Conservation (phyloP, 2,888 invertebrate species). For the Idaea aversata region DNA sequence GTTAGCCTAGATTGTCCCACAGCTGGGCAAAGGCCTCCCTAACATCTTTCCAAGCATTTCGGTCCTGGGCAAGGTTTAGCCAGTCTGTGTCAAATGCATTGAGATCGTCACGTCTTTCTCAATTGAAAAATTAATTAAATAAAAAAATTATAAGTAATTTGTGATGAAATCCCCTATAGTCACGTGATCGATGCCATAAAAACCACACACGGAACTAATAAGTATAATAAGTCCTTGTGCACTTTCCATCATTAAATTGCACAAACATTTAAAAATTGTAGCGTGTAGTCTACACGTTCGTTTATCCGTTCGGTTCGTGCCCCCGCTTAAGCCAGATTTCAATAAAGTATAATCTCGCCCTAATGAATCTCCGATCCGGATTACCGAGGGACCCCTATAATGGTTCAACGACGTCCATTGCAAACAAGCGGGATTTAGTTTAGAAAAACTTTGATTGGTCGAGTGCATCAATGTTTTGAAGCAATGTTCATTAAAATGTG, state of each 20-base stretch:
- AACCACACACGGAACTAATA: too few species aligned
- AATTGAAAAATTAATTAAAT: too few species aligned
- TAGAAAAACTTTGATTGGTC: slow-evolving; percentile 72
- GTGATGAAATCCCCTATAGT: too few species aligned
- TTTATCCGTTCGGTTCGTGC: slow-evolving; percentile 50
- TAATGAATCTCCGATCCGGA: slow-evolving; percentile 81
- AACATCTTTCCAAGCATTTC: too few species aligned
- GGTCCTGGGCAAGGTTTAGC: too few species aligned
- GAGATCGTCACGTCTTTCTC: too few species aligned
- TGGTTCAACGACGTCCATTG: slow-evolving; percentile 59
- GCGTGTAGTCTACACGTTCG: slow-evolving; percentile 16
- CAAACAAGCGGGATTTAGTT: slow-evolving; percentile 64
- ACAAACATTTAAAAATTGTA: neutral
- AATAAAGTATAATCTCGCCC: slow-evolving; percentile 80
- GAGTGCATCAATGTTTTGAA: slow-evolving; percentile 37
- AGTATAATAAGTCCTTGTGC: neutral
- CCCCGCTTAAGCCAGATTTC: slow-evolving; percentile 75
- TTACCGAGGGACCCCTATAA: slow-evolving; percentile 69
- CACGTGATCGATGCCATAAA: too few species aligned
- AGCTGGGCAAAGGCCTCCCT: too few species aligned
- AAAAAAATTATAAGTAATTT: too few species aligned
- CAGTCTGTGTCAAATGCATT: too few species aligned
- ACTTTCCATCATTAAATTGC: neutral
- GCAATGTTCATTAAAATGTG: slow-evolving; percentile 21
- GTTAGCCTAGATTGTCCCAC: too few species aligned